Evolutionary conservation across 2,888 invertebrate genomes (phyloP).

Genomic region (Tachina fera): DNA sequence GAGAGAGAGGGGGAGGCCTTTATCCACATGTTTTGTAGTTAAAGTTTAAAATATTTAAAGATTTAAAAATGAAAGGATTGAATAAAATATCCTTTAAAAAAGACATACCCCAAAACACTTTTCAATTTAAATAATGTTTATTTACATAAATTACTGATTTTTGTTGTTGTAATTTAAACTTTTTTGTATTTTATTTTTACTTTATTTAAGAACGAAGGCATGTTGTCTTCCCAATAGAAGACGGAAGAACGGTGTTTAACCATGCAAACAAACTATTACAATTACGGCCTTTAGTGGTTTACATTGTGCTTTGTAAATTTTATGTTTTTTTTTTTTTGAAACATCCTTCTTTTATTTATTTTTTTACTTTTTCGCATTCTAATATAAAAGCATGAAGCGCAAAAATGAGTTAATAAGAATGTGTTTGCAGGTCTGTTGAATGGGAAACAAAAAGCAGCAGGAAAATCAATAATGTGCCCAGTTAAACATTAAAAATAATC

Average conservation of each 20-base stretch:
- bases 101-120: background rate
- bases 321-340: background rate
- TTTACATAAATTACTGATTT: constrained; percentile 40
- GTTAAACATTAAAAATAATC: constrained; percentile 54
- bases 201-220: background rate
- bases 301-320: constrained; percentile 7
- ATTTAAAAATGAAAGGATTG: constrained; percentile 4
- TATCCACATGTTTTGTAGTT: constrained; percentile 28
- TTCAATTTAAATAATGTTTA: constrained; percentile 2
- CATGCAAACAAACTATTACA: constrained; percentile 63
- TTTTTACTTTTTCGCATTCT: background rate
- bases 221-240: background rate
- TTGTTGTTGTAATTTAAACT: background rate
- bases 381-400: constrained; percentile 40
- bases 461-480: constrained; percentile 69
- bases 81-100: background rate
- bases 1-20: background rate
- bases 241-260: constrained; percentile 52
- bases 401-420: constrained; percentile 57
- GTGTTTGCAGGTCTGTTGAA: constrained; percentile 22
- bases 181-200: background rate
- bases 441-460: background rate
- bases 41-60: constrained; percentile 36
- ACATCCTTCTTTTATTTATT: background rate
- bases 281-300: constrained; percentile 64